Base-by-base conservation (phyloP, 2,888 invertebrate species). In the Trisateles emortualis region DNA sequence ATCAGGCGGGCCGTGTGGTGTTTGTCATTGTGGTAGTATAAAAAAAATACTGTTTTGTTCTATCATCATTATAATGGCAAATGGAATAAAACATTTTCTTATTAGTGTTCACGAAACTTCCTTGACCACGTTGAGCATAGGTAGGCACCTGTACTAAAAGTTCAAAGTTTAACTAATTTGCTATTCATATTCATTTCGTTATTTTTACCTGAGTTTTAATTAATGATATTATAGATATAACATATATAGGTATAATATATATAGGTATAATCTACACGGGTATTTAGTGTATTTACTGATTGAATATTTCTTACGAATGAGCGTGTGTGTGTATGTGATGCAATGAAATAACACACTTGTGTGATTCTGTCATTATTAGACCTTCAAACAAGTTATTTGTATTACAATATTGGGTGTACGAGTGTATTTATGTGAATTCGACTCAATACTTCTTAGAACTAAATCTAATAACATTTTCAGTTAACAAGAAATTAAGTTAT, bases 81-180 rank as follows among this genome's bases (percentile, higher is more conserved):
- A 6, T 8, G 9, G 8, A 3, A 8, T 26, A 8, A 26, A 26
- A 26, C 8, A 26, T 26, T 26, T 26, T 26, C 10, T 1, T 36
- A n/a, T 36, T 19, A 36, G 9, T 19, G 2, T 36, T 36, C 19
- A 19, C 19, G 3, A 61, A 45, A 47, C 36, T 57, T 57, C 47
- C 38, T 45, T 57, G 36, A 29, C 32, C 29, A 19, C 17, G 44
- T 54, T 40, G 32, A 36, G 51, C 13, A 8, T 46, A 43, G n/a
- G 36, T 52, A 57, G 36, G 48, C 50, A 48, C 47, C 32, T 42
- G 30, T 36, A 52, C 47, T 16, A 48, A 61, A 68, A 74, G 69
- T 64, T 68, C 66, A 71, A 65, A 69, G 72, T 66, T 68, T 47
- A 49, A 36, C 42, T 59, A 42, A 60, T 64, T 66, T 54, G 45